Conservation (phyloP, 2,888 invertebrate genomes). For the Perizoma flavofasciatum region DNA sequence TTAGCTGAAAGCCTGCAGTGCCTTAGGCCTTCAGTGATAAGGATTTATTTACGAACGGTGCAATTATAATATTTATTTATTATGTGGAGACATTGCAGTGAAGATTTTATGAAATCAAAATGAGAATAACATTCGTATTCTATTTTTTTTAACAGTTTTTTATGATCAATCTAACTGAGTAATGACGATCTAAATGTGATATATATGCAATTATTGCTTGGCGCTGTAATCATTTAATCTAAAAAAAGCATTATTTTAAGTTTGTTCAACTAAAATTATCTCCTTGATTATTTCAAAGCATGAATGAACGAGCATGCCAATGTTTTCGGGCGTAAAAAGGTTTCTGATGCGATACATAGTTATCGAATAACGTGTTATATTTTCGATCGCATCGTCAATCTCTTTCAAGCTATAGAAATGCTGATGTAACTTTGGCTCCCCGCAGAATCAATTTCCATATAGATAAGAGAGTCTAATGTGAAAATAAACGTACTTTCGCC, state of each 20-base stretch:
- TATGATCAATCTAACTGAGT: too few relatives aligned
- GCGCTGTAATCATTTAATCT: too few relatives aligned
- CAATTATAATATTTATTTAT: constrained; percentile 25
- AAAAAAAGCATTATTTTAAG: too few relatives aligned
- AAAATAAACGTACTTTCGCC: constrained; percentile 39
- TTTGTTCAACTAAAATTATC: too few relatives aligned
- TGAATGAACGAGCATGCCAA: too few relatives aligned
- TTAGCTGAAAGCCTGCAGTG: constrained; percentile 39
- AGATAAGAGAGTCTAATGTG: constrained; percentile 36
- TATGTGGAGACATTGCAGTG: constrained; percentile 14
- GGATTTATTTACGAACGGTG: constrained; percentile 22
- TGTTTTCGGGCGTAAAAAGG: too few relatives aligned
- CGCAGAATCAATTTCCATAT: constrained; percentile 31
- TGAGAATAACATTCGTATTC: too few relatives aligned
- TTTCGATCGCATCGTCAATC: constrained; percentile 15
- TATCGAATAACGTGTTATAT: background rate
- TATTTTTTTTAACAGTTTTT: too few relatives aligned
- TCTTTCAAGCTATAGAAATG: constrained; percentile 13
- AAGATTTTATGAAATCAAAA: background rate
- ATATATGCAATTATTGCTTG: too few relatives aligned
- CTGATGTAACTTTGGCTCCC: constrained; percentile 19
- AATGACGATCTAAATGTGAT: too few relatives aligned
- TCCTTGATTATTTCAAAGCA: too few relatives aligned
- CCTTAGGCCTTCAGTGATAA: constrained; percentile 36
- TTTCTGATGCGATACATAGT: too few relatives aligned